phyloP scores from a whole-genome alignment of 2,797 vertebrate genomes.

The Betta splendens region DNA sequence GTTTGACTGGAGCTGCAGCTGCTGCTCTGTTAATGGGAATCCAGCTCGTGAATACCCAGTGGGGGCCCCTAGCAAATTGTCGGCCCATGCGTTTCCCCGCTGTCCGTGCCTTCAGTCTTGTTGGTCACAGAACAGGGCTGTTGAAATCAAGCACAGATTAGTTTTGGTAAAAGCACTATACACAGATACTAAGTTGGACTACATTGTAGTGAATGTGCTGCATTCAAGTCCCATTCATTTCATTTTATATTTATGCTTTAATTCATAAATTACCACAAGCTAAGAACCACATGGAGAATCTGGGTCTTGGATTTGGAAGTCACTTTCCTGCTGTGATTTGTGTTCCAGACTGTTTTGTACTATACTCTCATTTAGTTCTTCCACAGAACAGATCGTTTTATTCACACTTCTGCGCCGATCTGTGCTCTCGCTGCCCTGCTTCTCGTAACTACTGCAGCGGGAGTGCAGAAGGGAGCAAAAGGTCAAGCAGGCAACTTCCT shows the following conservation, averaged over 20 bases:
- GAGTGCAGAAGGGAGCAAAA: conserved; percentile 17
- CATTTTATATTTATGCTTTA: not conserved
- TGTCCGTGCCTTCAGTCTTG: too few relatives aligned
- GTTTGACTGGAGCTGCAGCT: not conserved
- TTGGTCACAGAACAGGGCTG: too few relatives aligned
- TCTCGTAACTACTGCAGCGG: conserved; percentile 14
- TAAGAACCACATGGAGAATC: not conserved
- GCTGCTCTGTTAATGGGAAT: too few relatives aligned
- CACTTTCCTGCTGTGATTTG: not conserved
- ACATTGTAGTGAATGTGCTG: not conserved
- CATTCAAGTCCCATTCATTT: not conserved
- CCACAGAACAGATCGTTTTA: not conserved
- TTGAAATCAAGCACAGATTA: not conserved
- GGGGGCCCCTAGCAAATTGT: too few relatives aligned
- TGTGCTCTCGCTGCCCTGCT: not conserved
- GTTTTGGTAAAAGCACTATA: not conserved
- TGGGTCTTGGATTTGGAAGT: not conserved
- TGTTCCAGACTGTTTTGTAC: conserved; percentile 1
- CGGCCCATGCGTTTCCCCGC: too few relatives aligned
- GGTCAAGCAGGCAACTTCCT: conserved; percentile 50
- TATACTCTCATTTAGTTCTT: not conserved
- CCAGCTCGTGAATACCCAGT: too few relatives aligned
- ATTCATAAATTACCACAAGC: not conserved
- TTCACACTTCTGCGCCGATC: conserved; percentile 4
- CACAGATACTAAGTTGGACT: not conserved